Base-by-base conservation (phyloP, 2,113 vertebrate species). In the Sinocyclocheilus anshuiensis region DNA sequence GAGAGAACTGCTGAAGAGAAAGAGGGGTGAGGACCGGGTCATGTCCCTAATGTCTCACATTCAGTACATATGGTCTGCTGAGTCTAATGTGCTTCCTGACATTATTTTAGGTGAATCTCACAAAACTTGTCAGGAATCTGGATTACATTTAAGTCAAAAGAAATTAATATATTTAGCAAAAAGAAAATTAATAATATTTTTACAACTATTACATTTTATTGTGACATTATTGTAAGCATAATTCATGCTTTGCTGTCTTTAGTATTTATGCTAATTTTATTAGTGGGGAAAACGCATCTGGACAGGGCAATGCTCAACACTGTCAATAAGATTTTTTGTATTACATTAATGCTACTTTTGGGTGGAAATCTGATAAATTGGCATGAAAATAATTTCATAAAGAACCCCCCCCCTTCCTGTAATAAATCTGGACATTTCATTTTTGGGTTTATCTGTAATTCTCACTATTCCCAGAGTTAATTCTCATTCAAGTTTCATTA, bases 1-100 rank as follows among this genome's bases (percentile, higher is more conserved):
- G 85, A 96, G 97, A 20, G 97, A 99, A 69, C 95, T 99, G 84
- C 95, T 98, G 53, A 98, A 98, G 89, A 96, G 93, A 88, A 99
- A 98, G 87, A 94, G 97, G 95, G 97, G 98, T 99, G 92, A 81
- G 72, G 39, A 45, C 0, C 11, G 20, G 36, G 53, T 22, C 36
- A 78, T 15, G 9, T 45, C 48, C 9, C 53, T 42, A 45, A 12
- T 53, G 55, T 33, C 81, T 24, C 1, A 13, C 24, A 84, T 71
- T 69, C 15, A 84, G 75, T 39, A 26, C 55, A 82, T 45, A 63
- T 45, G 72, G 26, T 55, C 6, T 78, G 26, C n/a, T n/a, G 48
- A 20, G 26, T 76, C 55, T 55, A 65, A 74, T 48, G 29, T 69
- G 13, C n/a, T 74, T 42, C 39, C n/a, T 0, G 22, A 42, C 36